Percentiles rank a stretch among this genome's conserved stretches.
Evolutionary conservation across 2,797 vertebrate genomes (phyloP).

Genomic region (Sarcoramphus papa): DNA sequence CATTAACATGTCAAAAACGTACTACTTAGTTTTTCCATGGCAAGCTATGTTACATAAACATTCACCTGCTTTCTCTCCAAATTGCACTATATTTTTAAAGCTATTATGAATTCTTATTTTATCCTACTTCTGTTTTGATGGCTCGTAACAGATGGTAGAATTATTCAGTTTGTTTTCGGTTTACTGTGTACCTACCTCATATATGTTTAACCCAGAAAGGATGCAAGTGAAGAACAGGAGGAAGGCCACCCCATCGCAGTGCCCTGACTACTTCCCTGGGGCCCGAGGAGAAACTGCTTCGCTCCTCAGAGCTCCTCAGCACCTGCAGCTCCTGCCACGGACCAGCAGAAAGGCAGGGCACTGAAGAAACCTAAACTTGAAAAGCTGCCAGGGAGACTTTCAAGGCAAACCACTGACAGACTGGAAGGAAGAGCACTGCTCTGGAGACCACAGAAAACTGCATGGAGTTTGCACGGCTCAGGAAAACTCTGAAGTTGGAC

Average conservation of each 20-base stretch:
- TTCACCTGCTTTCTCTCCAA: slow-evolving; percentile 38
- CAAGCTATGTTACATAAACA: slow-evolving; percentile 38
- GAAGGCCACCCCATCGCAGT: background rate
- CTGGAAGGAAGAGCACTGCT: background rate
- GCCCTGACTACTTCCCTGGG: background rate
- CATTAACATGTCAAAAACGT: background rate
- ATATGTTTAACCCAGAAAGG: background rate
- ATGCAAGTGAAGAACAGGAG: background rate
- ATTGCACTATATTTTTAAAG: slow-evolving; percentile 11
- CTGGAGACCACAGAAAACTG: background rate
- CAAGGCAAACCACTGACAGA: background rate
- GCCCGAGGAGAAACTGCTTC: background rate
- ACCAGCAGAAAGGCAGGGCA: background rate
- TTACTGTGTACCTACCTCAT: background rate
- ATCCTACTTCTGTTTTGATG: slow-evolving; percentile 35
- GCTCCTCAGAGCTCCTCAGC: background rate
- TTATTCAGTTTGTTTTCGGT: slow-evolving; percentile 4
- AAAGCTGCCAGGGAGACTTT: background rate
- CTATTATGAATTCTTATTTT: slow-evolving; percentile 40
- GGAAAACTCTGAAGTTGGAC: background rate
- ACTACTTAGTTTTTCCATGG: background rate
- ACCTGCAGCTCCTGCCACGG: background rate
- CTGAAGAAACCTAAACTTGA: background rate
- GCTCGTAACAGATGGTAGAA: slow-evolving; percentile 37
- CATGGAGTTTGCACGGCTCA: background rate